These are phyloP conservation scores for Fopius arisanus DNA, from an alignment of 1,140 invertebrate genomes.

Conservation along the genomic window DNA sequence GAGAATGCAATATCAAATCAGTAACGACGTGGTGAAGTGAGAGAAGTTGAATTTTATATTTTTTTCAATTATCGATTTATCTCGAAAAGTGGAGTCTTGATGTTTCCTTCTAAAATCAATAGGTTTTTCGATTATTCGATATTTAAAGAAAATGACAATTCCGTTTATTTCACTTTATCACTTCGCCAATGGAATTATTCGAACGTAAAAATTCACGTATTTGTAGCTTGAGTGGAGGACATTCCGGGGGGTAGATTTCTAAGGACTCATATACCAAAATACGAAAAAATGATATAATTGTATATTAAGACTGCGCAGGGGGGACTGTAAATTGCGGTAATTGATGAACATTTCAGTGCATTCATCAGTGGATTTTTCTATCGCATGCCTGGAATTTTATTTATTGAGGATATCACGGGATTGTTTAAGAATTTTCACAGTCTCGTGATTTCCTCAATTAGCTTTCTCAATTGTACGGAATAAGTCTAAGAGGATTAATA, in stretches of 20 bases:
- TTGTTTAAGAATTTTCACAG: background rate
- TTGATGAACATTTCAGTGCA: background rate
- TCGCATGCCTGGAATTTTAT: background rate
- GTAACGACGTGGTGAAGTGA: too few relatives aligned
- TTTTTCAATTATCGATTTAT: too few relatives aligned
- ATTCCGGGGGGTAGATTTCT: background rate
- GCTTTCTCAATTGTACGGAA: background rate
- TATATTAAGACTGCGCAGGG: constrained; percentile 5
- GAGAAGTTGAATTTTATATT: too few relatives aligned
- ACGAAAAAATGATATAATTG: background rate
- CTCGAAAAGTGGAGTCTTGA: too few relatives aligned
- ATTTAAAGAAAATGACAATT: too few relatives aligned
- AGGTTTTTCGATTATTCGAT: too few relatives aligned
- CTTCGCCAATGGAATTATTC: too few relatives aligned
- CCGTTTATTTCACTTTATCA: too few relatives aligned
- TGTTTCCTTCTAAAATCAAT: too few relatives aligned
- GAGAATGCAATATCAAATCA: background rate
- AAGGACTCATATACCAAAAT: constrained; percentile 7
- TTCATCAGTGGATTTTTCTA: background rate
- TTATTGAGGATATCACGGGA: background rate
- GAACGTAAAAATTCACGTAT: background rate
- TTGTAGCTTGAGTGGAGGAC: background rate
- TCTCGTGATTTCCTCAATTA: background rate
- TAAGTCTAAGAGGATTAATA: background rate
- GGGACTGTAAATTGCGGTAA: background rate